These are phyloP conservation scores for Romanogobio albipinnatus DNA, from an alignment of 2,113 vertebrate genomes.

Conservation along the genomic window DNA sequence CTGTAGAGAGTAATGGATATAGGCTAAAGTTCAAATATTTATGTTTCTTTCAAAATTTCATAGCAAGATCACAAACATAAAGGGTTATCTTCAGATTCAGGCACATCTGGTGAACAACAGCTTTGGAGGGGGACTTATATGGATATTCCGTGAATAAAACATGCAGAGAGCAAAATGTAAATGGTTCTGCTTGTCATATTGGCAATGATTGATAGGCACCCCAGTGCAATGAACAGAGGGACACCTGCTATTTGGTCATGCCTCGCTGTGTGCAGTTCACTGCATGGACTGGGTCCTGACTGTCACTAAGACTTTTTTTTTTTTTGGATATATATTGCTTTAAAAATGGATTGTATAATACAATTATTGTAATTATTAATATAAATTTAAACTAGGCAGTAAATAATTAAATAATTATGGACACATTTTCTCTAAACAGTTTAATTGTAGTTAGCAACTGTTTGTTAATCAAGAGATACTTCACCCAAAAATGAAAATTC, in stretches of 20 bases:
- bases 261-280: conserved; percentile 5
- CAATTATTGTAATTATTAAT: too few species aligned
- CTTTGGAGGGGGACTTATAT: conserved; percentile 16
- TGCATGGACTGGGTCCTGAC: conserved; percentile 9
- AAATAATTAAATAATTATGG: too few species aligned
- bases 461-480: too few species aligned
- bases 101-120: conserved; percentile 26
- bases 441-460: too few species aligned
- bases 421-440: too few species aligned
- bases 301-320: background rate
- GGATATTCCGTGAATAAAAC: conserved; percentile 51
- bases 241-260: conserved; percentile 43
- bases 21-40: background rate
- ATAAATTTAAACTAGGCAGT: too few species aligned
- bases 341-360: too few species aligned
- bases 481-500: background rate
- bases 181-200: conserved; percentile 53
- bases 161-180: conserved; percentile 42
- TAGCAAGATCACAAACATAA: conserved; percentile 2
- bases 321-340: background rate
- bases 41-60: conserved; percentile 15
- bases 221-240: conserved; percentile 46
- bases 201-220: conserved; percentile 45
- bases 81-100: conserved; percentile 24
- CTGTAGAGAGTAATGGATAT: background rate